These are phyloP conservation scores for Chymomyza costata DNA, from an alignment of 1,140 invertebrate species.

Conservation along the genomic window DNA sequence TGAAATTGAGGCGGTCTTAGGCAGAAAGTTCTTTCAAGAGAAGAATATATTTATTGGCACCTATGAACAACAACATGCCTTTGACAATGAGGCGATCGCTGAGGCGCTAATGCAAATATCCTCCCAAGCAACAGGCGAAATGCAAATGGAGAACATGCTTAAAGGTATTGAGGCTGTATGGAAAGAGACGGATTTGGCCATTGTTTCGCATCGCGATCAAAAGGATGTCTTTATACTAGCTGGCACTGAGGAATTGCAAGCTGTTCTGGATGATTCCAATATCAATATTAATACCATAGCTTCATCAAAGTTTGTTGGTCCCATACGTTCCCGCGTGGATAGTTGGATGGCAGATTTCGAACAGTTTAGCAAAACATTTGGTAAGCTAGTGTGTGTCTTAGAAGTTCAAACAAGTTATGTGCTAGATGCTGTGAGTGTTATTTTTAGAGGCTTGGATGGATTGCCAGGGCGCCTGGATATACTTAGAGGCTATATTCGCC, in stretches of 20 bases:
- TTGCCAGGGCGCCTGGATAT: constrained; percentile 90
- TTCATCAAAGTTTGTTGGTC: constrained; percentile 87
- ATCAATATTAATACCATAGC: constrained; percentile 90
- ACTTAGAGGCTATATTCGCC: constrained; percentile 91
- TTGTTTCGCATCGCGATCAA: constrained; percentile 85
- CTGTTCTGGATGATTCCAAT: constrained; percentile 87
- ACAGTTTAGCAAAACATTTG: constrained; percentile 83
- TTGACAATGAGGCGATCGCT: constrained; percentile 77
- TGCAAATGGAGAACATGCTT: constrained; percentile 84
- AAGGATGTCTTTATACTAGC: constrained; percentile 90
- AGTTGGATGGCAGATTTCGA: constrained; percentile 87
- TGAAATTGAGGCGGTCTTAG: constrained; percentile 84
- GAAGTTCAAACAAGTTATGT: background rate
- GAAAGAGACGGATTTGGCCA: constrained; percentile 85
- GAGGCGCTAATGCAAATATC: constrained; percentile 89
- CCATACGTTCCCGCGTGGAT: constrained; percentile 86
- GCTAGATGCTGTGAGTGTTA: too few relatives aligned
- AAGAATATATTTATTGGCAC: constrained; percentile 80
- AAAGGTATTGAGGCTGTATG: constrained; percentile 90
- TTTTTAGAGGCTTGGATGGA: constrained; percentile 87
- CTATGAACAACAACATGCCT: constrained; percentile 84
- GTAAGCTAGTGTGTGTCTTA: constrained; percentile 73
- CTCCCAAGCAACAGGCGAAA: constrained; percentile 89
- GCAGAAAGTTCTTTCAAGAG: constrained; percentile 83
- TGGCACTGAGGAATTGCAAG: constrained; percentile 88